These are phyloP conservation scores for Antigone vipio DNA, from an alignment of 2,113 vertebrate genomes.

Conservation along the genomic window DNA sequence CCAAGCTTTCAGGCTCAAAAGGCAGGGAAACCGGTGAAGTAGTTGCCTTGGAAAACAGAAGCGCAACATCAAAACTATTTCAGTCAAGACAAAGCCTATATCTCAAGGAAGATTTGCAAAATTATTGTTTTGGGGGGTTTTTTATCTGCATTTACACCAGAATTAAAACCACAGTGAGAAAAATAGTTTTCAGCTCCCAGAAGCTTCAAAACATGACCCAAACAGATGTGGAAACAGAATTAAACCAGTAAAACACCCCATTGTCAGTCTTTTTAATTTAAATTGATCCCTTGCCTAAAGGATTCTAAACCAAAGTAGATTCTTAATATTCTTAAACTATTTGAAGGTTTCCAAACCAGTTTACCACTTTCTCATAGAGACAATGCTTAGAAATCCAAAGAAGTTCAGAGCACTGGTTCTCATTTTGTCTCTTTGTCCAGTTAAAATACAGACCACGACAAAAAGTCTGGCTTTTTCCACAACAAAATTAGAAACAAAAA, in stretches of 20 bases:
- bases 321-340: neutral
- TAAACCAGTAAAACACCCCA: neutral
- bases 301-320: neutral
- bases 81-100: neutral
- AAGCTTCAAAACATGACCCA: neutral
- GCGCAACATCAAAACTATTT: neutral
- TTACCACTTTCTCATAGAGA: neutral
- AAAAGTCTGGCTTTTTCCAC: neutral
- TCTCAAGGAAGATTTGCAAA: neutral
- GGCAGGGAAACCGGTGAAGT: neutral
- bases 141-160: neutral
- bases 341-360: slow-evolving; percentile 17
- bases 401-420: neutral
- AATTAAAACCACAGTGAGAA: slow-evolving; percentile 1
- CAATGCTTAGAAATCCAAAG: neutral
- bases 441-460: neutral
- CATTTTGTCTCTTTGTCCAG: neutral
- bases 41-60: neutral
- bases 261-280: neutral
- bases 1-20: neutral
- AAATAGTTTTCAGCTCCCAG: neutral
- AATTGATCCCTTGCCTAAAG: neutral
- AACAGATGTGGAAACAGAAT: slow-evolving; percentile 30
- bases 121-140: neutral
- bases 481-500: neutral